Conservation (phyloP, 2,888 invertebrate genomes). For the Aspidapion aeneum region DNA sequence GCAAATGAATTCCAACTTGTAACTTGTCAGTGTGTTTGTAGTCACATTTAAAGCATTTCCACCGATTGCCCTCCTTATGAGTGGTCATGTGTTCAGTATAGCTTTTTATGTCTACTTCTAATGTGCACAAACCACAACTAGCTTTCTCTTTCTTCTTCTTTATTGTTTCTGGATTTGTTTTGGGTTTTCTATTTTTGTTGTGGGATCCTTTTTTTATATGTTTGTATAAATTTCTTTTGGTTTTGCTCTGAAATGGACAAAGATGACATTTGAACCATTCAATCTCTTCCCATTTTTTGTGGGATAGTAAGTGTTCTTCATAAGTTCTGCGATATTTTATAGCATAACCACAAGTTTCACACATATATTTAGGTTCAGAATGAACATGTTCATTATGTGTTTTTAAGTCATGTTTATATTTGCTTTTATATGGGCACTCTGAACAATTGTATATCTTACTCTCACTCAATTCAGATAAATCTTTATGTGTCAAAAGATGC, state of each 20-base stretch:
- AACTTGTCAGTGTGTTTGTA: not conserved
- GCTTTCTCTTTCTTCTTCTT: too few species aligned
- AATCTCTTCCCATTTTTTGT: not conserved
- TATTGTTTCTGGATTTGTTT: too few species aligned
- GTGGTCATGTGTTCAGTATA: not conserved
- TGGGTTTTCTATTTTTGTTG: too few species aligned
- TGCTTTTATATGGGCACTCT: not conserved
- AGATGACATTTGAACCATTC: not conserved
- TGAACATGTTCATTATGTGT: not conserved
- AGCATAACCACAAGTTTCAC: not conserved
- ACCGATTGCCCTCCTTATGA: not conserved
- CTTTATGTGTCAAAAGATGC: not conserved
- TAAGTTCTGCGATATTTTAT: not conserved
- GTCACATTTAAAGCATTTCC: not conserved
- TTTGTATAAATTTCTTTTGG: not conserved
- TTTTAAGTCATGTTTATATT: not conserved
- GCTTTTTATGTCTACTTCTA: not conserved
- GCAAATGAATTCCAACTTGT: not conserved
- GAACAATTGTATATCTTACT: not conserved
- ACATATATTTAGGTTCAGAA: not conserved
- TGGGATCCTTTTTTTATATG: not conserved
- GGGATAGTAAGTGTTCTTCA: not conserved
- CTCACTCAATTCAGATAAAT: not conserved
- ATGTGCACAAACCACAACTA: not conserved
- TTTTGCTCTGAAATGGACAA: not conserved